These are phyloP conservation scores for Thunnus maccoyii DNA, from an alignment of 2,113 vertebrate genomes.

Conservation along the genomic window DNA sequence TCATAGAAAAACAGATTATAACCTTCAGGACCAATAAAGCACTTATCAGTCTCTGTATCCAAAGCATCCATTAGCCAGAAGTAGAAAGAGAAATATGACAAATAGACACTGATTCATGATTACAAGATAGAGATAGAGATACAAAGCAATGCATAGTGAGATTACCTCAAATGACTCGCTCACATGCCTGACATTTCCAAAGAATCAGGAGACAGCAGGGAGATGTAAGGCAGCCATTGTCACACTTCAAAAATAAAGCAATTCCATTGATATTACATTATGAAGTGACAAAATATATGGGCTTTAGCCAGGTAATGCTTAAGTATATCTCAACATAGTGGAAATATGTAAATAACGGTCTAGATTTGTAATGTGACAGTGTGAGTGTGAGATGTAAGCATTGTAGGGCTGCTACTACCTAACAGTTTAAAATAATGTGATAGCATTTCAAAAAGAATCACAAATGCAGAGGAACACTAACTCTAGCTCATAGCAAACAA, in stretches of 20 bases:
- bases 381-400: neutral
- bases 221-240: neutral
- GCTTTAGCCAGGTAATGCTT: too few species aligned
- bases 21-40: neutral
- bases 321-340: too few species aligned
- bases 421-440: too few species aligned
- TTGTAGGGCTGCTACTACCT: too few species aligned
- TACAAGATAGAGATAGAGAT: neutral
- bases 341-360: neutral
- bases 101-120: neutral
- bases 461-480: too few species aligned
- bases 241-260: neutral
- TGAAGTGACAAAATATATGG: neutral
- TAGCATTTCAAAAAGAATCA: too few species aligned
- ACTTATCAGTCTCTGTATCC: neutral
- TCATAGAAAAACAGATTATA: conserved; percentile 20
- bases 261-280: neutral
- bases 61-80: neutral
- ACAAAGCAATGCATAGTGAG: neutral
- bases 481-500: neutral
- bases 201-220: neutral
- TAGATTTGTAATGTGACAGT: neutral
- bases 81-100: neutral
- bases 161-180: neutral
- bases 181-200: conserved; percentile 9